phyloP scores from a whole-genome alignment of 2,113 vertebrate species.

The Pygoscelis adeliae region DNA sequence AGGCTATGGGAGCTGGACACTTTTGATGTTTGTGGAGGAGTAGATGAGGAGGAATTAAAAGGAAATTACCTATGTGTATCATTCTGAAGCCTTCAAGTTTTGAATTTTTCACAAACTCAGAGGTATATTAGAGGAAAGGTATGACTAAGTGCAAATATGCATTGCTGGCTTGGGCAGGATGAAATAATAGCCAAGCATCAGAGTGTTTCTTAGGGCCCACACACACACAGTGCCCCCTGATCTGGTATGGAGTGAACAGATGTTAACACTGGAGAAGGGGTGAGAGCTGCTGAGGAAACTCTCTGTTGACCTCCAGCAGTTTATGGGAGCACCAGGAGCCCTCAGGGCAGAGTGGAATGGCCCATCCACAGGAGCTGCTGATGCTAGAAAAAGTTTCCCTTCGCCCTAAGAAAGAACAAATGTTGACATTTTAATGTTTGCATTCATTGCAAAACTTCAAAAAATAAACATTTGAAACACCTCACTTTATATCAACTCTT shows the following conservation, averaged over 20 bases:
- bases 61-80: neutral
- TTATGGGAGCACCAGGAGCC: neutral
- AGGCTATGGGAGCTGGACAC: neutral
- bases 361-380: neutral
- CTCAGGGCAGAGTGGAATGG: neutral
- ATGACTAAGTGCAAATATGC: neutral
- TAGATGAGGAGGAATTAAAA: neutral
- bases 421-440: constrained; percentile 6
- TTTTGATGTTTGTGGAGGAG: neutral
- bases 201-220: neutral
- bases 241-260: neutral
- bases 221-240: too few relatives aligned
- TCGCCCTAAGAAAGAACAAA: neutral
- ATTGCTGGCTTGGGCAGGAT: neutral
- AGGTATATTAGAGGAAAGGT: neutral
- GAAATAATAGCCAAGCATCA: neutral
- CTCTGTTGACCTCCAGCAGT: neutral
- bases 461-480: neutral
- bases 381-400: neutral
- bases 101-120: neutral
- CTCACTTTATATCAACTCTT: neutral
- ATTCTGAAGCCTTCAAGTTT: neutral
- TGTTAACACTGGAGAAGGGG: neutral
- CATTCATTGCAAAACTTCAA: neutral
- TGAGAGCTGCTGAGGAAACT: neutral